Conservation (phyloP, 2,888 invertebrate genomes). For the Adelognathus sp. region DNA sequence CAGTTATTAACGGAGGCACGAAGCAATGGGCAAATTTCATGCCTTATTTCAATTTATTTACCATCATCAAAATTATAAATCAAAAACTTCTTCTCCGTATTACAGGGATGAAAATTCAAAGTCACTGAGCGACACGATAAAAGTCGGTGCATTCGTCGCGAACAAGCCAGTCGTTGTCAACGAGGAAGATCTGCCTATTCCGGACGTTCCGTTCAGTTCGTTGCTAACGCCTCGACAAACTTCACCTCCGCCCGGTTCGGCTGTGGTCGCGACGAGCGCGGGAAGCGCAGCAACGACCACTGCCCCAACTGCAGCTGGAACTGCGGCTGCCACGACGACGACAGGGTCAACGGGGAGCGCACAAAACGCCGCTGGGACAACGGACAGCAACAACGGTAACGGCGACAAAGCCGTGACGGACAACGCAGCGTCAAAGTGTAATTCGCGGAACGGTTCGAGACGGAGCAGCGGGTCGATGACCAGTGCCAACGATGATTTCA, state of each 20-base stretch:
- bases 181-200: slow-evolving; percentile 83
- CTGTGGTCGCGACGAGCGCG: slow-evolving; percentile 64
- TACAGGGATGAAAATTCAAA: slow-evolving; percentile 86
- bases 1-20: too few relatives aligned
- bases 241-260: slow-evolving; percentile 72
- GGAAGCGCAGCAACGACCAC: slow-evolving; percentile 39
- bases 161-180: slow-evolving; percentile 84
- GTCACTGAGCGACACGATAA: slow-evolving; percentile 88
- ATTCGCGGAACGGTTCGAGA: slow-evolving; percentile 80
- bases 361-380: slow-evolving; percentile 35
- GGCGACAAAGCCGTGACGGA: slow-evolving; percentile 70
- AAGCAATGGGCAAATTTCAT: too few relatives aligned
- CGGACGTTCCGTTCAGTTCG: slow-evolving; percentile 87
- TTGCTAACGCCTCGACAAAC: slow-evolving; percentile 80
- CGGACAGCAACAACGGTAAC: slow-evolving; percentile 78
- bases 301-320: slow-evolving; percentile 42
- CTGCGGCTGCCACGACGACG: slow-evolving; percentile 49
- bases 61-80: neutral
- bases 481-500: slow-evolving; percentile 86
- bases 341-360: slow-evolving; percentile 40
- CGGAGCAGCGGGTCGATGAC: slow-evolving; percentile 82
- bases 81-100: slow-evolving; percentile 58
- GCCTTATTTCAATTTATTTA: too few relatives aligned
- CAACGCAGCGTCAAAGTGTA: slow-evolving; percentile 78
- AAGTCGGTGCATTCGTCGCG: slow-evolving; percentile 90